A percentile compares a stretch with the other conserved stretches of the same genome.
Conservation (phyloP, 2,797 vertebrate species). For the Oophaga sylvatica region DNA sequence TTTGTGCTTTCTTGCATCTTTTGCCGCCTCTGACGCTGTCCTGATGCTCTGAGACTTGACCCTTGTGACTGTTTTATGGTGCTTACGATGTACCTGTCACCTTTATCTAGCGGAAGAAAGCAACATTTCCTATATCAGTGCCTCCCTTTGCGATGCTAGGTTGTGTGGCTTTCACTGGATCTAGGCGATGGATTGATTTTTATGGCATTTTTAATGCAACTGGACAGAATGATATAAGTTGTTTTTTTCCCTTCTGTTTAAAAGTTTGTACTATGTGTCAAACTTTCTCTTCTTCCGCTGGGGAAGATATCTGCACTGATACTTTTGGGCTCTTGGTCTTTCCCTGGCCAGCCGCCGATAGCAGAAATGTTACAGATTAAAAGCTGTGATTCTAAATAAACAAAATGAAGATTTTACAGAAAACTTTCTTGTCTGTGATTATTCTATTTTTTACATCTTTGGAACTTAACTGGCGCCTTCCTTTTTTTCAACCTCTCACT, state of each 20-base stretch:
- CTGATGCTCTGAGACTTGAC: constrained; percentile 25
- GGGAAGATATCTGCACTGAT: constrained; percentile 60
- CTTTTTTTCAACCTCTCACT: too few relatives aligned
- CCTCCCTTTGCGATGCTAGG: background rate
- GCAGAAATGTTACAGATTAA: constrained; percentile 58
- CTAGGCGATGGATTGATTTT: background rate
- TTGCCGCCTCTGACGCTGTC: background rate
- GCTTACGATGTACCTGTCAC: constrained; percentile 8
- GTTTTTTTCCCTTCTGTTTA: constrained; percentile 16
- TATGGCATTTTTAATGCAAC: constrained; percentile 21
- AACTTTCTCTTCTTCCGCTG: constrained; percentile 53
- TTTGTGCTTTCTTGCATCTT: background rate
- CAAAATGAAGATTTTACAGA: constrained; percentile 52
- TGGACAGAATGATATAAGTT: background rate
- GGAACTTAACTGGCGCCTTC: too few relatives aligned
- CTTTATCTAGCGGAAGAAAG: background rate
- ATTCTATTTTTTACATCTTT: background rate
- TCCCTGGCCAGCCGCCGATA: constrained; percentile 45
- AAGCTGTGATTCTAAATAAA: constrained; percentile 60
- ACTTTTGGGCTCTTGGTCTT: constrained; percentile 39
- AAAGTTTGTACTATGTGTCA: constrained; percentile 54
- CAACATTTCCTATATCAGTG: background rate
- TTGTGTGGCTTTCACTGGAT: background rate
- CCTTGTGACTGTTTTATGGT: constrained; percentile 41
- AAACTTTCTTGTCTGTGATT: background rate